These are phyloP conservation scores for Plutomurus gul DNA, from an alignment of 1,140 invertebrate species.

Conservation along the genomic window DNA sequence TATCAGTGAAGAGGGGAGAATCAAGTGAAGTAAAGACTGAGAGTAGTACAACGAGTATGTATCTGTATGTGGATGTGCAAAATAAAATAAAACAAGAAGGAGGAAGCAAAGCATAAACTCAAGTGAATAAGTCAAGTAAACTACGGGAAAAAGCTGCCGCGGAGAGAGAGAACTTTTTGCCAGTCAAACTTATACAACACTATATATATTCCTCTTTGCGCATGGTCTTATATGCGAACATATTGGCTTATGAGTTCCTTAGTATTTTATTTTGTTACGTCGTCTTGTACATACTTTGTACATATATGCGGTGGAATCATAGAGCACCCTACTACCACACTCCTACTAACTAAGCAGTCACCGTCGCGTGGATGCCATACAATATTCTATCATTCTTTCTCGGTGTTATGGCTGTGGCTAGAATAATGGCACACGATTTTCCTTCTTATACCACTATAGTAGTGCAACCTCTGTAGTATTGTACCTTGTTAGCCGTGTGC, in stretches of 20 bases:
- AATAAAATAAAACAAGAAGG: conserved; percentile 18
- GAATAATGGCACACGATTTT: too few relatives aligned
- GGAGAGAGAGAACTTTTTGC: background rate
- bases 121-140: conserved; percentile 30
- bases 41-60: background rate
- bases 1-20: too few relatives aligned
- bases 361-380: background rate
- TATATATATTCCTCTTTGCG: background rate
- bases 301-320: background rate
- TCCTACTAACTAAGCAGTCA: background rate
- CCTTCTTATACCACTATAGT: background rate
- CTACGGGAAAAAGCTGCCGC: conserved; percentile 3
- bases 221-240: background rate
- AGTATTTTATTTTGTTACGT: too few relatives aligned
- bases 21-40: background rate
- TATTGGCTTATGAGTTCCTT: conserved; percentile 24
- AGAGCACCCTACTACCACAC: background rate
- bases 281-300: background rate
- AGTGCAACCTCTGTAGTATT: background rate
- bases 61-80: background rate
- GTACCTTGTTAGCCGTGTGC: too few relatives aligned
- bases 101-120: conserved; percentile 24
- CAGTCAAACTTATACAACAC: background rate
- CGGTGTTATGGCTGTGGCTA: too few relatives aligned
- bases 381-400: background rate